Percentiles rank a stretch among this genome's conserved stretches.
Conservation (phyloP, 2,797 vertebrate species). For the Falco cherrug region DNA sequence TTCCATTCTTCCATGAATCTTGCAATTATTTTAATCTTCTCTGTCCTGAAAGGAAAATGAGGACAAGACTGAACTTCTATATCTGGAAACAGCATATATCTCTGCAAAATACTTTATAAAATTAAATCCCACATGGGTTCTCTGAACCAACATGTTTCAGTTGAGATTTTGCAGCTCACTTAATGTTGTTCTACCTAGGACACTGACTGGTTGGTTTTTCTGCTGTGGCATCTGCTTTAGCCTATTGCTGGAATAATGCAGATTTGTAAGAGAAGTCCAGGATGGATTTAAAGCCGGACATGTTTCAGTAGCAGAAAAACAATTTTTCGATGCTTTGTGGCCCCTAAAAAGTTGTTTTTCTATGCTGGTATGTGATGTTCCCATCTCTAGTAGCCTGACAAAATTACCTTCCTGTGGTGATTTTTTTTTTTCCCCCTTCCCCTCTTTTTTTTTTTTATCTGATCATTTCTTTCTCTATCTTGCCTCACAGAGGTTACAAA, state of each 20-base stretch:
- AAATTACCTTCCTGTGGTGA: not conserved
- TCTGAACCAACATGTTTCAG: not conserved
- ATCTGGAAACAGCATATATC: not conserved
- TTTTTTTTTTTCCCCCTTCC: too few species aligned
- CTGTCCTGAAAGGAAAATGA: not conserved
- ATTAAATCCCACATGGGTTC: not conserved
- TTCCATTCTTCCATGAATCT: not conserved
- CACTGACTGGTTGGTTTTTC: not conserved
- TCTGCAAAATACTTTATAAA: not conserved
- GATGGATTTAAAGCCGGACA: not conserved
- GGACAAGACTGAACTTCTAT: not conserved
- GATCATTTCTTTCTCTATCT: not conserved
- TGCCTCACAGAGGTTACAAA: constrained; percentile 88
- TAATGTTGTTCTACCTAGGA: not conserved
- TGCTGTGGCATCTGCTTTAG: not conserved
- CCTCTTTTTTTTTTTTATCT: not conserved
- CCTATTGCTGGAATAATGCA: not conserved
- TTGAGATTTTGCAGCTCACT: not conserved
- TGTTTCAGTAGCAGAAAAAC: not conserved
- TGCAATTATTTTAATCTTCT: not conserved
- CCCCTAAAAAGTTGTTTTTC: not conserved
- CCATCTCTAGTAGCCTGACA: not conserved
- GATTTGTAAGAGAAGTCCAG: not conserved
- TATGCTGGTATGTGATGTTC: not conserved
- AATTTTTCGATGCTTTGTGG: not conserved